A percentile compares a stretch with the other conserved stretches of the same genome.
Conservation (phyloP, 2,888 invertebrate genomes). For the Cephus nigrinus region DNA sequence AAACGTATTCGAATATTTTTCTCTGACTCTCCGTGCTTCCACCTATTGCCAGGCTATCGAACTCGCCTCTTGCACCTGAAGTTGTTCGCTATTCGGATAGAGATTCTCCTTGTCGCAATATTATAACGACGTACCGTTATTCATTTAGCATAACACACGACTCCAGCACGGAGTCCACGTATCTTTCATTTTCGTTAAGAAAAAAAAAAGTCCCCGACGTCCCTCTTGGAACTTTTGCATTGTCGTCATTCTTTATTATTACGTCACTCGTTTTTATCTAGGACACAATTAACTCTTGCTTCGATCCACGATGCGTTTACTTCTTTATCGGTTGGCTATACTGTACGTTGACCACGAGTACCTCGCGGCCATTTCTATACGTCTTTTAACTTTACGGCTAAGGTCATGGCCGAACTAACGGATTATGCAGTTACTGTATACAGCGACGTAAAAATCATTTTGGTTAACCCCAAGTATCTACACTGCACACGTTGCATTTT, state of each 20-base stretch:
- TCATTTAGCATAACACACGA: conserved; percentile 36
- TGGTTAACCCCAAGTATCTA: not conserved
- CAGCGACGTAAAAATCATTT: not conserved
- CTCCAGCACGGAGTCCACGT: not conserved
- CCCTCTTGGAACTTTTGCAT: not conserved
- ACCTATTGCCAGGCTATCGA: not conserved
- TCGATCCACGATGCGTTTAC: not conserved
- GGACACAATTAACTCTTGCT: not conserved
- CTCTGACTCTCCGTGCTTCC: not conserved
- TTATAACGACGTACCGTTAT: conserved; percentile 32
- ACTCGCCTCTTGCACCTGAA: not conserved
- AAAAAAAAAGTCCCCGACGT: not conserved
- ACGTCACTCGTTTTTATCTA: not conserved
- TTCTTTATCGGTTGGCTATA: not conserved
- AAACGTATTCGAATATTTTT: not conserved
- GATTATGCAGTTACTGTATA: not conserved
- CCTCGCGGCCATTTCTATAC: not conserved
- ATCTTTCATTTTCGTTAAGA: not conserved
- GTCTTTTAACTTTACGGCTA: not conserved
- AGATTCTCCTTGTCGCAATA: conserved; percentile 10
- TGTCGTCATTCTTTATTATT: not conserved
- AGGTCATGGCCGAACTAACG: conserved; percentile 11
- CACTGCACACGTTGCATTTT: not conserved
- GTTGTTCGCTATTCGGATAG: not conserved
- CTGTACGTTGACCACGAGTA: not conserved